Conservation (phyloP, 2,113 vertebrate genomes). For the Meleagris gallopavo region DNA sequence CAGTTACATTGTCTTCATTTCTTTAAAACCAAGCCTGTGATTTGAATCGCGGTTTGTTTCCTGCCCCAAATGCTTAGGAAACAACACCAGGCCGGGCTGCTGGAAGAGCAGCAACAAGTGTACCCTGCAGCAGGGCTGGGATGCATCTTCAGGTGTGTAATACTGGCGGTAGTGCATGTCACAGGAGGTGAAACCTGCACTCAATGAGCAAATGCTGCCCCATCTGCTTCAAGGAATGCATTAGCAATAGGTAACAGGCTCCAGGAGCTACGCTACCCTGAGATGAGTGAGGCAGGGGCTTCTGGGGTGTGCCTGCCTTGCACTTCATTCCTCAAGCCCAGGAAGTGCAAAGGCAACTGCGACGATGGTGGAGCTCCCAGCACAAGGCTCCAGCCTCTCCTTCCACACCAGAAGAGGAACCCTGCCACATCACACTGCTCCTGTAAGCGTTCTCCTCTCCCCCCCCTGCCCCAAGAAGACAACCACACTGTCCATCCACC, state of each 20-base stretch:
- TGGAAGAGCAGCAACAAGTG: background rate
- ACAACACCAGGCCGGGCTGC: fast-evolving
- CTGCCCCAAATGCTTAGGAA: background rate
- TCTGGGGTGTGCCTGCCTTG: too few species aligned
- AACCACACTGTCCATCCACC: background rate
- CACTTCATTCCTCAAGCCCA: too few species aligned
- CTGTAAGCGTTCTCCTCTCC: fast-evolving
- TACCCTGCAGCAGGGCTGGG: background rate
- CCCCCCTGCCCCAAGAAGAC: background rate
- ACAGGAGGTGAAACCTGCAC: background rate
- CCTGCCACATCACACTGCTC: fast-evolving
- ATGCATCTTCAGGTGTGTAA: background rate
- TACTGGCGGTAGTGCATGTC: background rate
- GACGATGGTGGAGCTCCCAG: too few species aligned
- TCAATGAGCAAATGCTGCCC: background rate
- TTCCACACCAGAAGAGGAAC: fast-evolving
- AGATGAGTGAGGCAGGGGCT: fast-evolving
- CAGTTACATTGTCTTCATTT: background rate
- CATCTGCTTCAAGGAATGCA: fast-evolving
- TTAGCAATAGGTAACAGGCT: too few species aligned
- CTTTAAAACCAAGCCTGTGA: background rate
- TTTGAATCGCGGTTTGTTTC: background rate
- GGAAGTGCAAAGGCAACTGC: too few species aligned
- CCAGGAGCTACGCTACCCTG: fast-evolving
- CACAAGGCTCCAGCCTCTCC: background rate